These are phyloP conservation scores for Clunio marinus DNA, from an alignment of 2,888 invertebrate genomes.

Conservation along the genomic window DNA sequence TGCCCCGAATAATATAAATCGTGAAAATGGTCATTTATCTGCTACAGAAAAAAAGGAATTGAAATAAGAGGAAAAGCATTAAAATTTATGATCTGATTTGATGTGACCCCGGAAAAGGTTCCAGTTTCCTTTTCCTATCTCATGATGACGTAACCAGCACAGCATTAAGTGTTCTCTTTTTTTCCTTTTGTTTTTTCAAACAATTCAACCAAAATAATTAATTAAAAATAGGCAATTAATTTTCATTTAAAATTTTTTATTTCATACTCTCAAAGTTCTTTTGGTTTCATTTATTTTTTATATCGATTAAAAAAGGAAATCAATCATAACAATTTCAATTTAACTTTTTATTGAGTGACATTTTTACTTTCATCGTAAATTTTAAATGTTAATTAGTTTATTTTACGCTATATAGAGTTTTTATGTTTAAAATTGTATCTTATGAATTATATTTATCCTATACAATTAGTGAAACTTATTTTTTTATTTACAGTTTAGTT, in stretches of 20 bases:
- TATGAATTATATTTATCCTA: slow-evolving; percentile 1
- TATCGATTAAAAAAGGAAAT: slow-evolving; percentile 26
- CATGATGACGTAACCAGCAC: no score
- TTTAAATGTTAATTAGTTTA: slow-evolving; percentile 12
- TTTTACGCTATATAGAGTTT: neutral
- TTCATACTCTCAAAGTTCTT: slow-evolving; percentile 12
- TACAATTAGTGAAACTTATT: slow-evolving; percentile 3
- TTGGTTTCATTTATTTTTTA: neutral
- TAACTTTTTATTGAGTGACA: slow-evolving; percentile 13
- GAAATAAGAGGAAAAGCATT: no score
- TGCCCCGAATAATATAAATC: slow-evolving; percentile 18
- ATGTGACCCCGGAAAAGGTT: neutral
- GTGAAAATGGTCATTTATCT: neutral
- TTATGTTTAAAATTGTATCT: slow-evolving; percentile 20
- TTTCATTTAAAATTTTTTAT: slow-evolving; percentile 9
- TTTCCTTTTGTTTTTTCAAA: no score
- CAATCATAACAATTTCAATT: slow-evolving; percentile 20
- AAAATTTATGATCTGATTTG: slow-evolving; percentile 9
- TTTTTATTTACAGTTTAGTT: slow-evolving; percentile 1
- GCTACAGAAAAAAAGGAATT: no score
- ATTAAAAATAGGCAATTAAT: no score
- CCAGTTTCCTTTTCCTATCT: neutral
- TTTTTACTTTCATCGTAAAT: neutral
- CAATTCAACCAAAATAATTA: no score
- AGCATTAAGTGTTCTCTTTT: no score